Evolutionary conservation across 2,797 vertebrate species (phyloP), one percentile per base, ranked within the genome.

Genomic region (Tolypeutes matacus): DNA sequence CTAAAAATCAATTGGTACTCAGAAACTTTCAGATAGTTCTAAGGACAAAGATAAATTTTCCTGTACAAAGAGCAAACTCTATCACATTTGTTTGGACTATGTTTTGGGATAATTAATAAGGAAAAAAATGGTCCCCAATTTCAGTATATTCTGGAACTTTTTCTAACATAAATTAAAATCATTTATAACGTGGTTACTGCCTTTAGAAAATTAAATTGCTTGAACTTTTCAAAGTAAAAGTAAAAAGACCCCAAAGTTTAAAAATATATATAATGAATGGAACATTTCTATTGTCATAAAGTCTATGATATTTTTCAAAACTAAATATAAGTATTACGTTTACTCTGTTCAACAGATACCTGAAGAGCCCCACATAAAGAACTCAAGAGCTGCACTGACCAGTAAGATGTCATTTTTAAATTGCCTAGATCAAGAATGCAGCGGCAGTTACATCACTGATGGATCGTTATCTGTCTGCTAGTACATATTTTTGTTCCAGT

Each of bases 341-440:
- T 98, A 77, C 94, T 98, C 95, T 98, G 60, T 94, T 94, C 96
- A 46, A 89, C 98, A 98, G 98, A 95, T 97, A 76, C 77, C 89
- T 87, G 97, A 97, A 97, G 97, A 97, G 78, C 39, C 87, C 96
- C 73, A 64, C 53, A 77, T n/a, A 65, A 91, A 96, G 95, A 96
- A 91, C 93, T 92, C 62, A 91, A 95, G 91, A 95, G 83, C 94
- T 73, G 73, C 76, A 92, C 27, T 64, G 92, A 82, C 94, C 85
- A 88, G 91, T 23, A n/a, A 95, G 97, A 96, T 18, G 4, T 94
- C 49, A 76, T 64, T 89, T 87, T 94, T 85, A 80, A 94, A 93
- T 27, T 69, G 89, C 75, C 69, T 92, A 86, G 31, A 51, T 65
- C 89, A 53, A 3, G 23, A 88, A 87, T 53, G 14, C 2, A 4